Evolutionary conservation across 2,888 invertebrate species (phyloP), one percentile per base, ranked within the genome.

Genomic region (Melieria picta): DNA sequence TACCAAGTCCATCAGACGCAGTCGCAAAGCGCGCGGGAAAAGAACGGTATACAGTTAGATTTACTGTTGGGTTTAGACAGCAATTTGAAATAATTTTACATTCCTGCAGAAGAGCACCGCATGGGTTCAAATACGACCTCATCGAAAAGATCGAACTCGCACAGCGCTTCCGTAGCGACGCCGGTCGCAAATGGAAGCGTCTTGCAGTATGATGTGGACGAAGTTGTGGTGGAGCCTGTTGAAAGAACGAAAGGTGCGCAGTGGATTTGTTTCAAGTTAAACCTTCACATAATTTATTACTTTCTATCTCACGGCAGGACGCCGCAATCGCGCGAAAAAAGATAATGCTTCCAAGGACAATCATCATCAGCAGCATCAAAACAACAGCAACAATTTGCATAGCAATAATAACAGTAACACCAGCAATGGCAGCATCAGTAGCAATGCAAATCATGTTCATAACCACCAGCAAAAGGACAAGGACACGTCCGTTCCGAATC

Each of bases 301-400:
- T 13, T 30, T 48, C 7, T 42, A 4, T 47, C 13, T 7, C 55
- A 42, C n/a, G 72, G 0, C 13, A 86, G 86, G 86, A 74, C 85
- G 87, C 65, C 85, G 86, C 42, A 86, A 86, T 83, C 86, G 87
- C 66, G 82, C 82, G 45, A 86, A 86, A 78, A 86, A 84, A 77
- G 85, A 85, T 74, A 81, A 81, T 77, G 77, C 82, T 79, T 82
- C 84, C 79, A 86, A 86, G 81, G 86, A 87, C 85, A 87, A 86
- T 87, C 86, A 86, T 79, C 82, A 80, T 74, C 78, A 80, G 68
- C 72, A 79, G 74, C 77, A 79, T 67, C 72, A 79, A 61, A 68
- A 75, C 69, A 70, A 78, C 16, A 77, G 81, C 72, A 80, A 79
- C 56, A 81, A 78, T 72, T 76, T 73, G 61, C 77, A 71, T 48